These are phyloP conservation scores for Hoplostethus mediterraneus DNA, from an alignment of 2,797 vertebrate genomes.

Conservation along the genomic window DNA sequence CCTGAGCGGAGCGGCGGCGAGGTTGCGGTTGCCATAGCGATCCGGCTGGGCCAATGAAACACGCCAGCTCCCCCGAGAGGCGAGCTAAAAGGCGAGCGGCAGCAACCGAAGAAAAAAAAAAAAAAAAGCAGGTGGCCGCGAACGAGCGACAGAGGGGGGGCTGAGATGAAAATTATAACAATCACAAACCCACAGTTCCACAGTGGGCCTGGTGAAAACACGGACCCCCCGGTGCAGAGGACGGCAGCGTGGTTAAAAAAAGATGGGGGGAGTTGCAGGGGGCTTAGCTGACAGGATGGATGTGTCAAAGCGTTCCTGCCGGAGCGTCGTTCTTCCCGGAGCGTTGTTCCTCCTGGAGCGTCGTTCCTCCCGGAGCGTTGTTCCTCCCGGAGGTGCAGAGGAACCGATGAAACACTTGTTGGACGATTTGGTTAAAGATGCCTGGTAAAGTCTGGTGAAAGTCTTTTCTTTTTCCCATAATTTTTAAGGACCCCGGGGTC, in stretches of 20 bases:
- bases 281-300: slow-evolving; percentile 31
- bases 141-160: slow-evolving; percentile 52
- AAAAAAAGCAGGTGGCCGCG: slow-evolving; percentile 83
- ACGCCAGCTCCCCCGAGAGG: slow-evolving; percentile 80
- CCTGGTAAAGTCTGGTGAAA: too few relatives aligned
- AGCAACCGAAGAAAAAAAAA: background rate
- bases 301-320: slow-evolving; percentile 22
- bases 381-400: background rate
- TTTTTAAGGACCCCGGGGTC: too few relatives aligned
- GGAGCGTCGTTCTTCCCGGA: slow-evolving; percentile 17
- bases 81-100: background rate
- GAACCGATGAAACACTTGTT: slow-evolving; percentile 10
- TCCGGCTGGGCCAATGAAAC: slow-evolving; percentile 82
- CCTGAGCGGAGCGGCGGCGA: slow-evolving; percentile 63
- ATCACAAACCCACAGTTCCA: slow-evolving; percentile 62
- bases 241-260: slow-evolving; percentile 42
- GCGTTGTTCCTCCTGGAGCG: slow-evolving; percentile 26
- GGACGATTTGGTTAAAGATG: background rate
- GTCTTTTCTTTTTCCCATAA: too few relatives aligned
- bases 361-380: slow-evolving; percentile 24
- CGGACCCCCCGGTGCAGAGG: slow-evolving; percentile 33
- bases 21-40: slow-evolving; percentile 88
- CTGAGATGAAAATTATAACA: slow-evolving; percentile 76
- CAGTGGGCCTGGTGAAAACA: slow-evolving; percentile 42
- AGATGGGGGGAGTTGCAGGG: slow-evolving; percentile 38